Evolutionary conservation across 1,140 invertebrate species (phyloP), one percentile per base, ranked within the genome.

Genomic region (Diplogasteroides magnus): DNA sequence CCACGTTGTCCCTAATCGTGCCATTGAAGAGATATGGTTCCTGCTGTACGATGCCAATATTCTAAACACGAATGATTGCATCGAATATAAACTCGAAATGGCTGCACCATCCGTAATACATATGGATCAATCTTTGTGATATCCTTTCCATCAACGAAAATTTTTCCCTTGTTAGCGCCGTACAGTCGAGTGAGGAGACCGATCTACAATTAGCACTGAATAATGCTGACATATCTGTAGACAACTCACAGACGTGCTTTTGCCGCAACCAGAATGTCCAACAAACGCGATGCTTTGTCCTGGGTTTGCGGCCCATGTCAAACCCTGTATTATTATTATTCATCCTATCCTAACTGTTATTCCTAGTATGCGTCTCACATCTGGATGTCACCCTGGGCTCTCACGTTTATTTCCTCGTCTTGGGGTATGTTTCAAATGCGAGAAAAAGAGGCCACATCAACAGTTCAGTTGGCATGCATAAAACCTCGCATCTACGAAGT

Each of bases 1-100:
- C 29, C 14, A 78, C 55, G 64, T 78, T 78, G 15, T 76, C 64
- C 56, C 68, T 69, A 23, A 78, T 69, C 1, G 77, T 78, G 15
- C 37, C 71, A 61, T 77, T 73, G 61, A 78, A 78, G 23, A 78
- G 61, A 64, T 64, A 66, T 1, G 77, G 77, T 32, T 79, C 77
- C 67, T 78, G 77, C 59, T 71, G 62, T 0, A 78, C 77, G 14
- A 70, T 68, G 1, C 67, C 75, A 60, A 69, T 70, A 56, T 29
- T 62, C 58, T 55, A 37, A 48, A 58, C 27, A 67, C 6, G 6
- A n/a, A n/a, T n/a, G n/a, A n/a, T n/a, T n/a, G n/a, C n/a, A n/a
- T n/a, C n/a, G n/a, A n/a, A n/a, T n/a, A n/a, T n/a, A n/a, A n/a
- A n/a, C n/a, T n/a, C n/a, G n/a, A n/a, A n/a, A n/a, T n/a, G n/a